Conservation (phyloP, 2,888 invertebrate species). For the Muscina levida region DNA sequence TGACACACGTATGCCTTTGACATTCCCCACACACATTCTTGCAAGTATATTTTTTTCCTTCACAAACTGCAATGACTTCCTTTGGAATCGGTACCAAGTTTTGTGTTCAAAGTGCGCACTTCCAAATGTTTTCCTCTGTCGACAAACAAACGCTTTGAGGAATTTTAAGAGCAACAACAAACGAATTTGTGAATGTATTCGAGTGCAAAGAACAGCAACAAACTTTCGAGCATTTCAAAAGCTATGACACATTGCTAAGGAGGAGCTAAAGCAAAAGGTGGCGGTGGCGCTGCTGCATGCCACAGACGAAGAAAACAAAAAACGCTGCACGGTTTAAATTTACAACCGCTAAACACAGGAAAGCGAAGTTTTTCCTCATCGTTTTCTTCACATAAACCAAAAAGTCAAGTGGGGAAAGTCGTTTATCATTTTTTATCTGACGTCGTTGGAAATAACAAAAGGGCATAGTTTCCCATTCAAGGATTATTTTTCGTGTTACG, state of each 20-base stretch:
- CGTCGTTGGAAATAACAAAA: constrained; percentile 29
- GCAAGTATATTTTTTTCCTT: too few relatives aligned
- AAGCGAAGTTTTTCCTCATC: constrained; percentile 21
- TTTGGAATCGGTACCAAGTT: too few relatives aligned
- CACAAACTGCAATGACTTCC: too few relatives aligned
- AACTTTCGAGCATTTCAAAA: constrained; percentile 32
- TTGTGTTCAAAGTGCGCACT: not conserved
- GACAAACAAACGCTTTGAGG: not conserved
- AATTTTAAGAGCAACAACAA: constrained; percentile 3
- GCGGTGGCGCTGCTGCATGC: not conserved
- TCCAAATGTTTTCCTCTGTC: not conserved
- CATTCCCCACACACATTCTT: too few relatives aligned
- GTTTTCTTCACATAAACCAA: not conserved
- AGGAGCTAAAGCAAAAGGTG: not conserved
- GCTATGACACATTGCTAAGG: constrained; percentile 41
- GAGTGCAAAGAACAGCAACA: constrained; percentile 1
- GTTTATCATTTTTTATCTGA: constrained; percentile 49
- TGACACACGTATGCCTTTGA: too few relatives aligned
- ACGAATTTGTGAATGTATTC: constrained; percentile 6
- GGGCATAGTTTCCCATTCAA: constrained; percentile 38
- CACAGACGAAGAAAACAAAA: not conserved
- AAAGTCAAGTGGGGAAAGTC: constrained; percentile 39
- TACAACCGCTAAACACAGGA: constrained; percentile 49
- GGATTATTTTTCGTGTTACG: constrained; percentile 7
- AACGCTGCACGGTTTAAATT: constrained; percentile 19